Conservation (phyloP, 1,140 invertebrate species). For the Brachionus sp. region DNA sequence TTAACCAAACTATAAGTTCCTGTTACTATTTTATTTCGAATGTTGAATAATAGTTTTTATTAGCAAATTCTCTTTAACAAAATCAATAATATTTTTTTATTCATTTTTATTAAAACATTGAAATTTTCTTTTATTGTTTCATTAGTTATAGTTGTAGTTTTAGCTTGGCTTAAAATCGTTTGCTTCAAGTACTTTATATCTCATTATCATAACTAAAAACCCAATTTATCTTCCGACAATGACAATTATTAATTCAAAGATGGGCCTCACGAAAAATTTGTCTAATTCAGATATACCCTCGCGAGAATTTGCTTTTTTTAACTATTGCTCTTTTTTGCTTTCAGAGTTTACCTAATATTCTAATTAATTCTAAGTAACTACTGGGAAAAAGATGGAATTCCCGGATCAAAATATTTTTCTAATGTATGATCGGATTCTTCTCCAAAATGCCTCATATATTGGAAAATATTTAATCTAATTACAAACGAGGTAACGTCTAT, state of each 20-base stretch:
- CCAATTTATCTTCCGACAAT: neutral
- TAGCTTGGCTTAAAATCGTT: neutral
- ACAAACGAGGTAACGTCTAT: neutral
- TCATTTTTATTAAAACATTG: constrained; percentile 6
- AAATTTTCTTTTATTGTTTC: constrained; percentile 31
- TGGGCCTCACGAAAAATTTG: neutral
- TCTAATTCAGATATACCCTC: neutral
- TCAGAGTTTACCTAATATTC: neutral
- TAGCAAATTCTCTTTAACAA: neutral
- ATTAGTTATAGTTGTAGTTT: constrained; percentile 35
- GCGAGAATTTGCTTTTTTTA: neutral
- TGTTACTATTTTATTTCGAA: neutral
- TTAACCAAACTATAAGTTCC: neutral
- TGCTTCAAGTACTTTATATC: constrained; percentile 2
- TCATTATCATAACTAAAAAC: neutral
- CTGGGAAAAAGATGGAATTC: neutral
- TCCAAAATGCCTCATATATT: neutral
- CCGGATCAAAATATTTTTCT: neutral
- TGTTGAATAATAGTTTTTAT: neutral
- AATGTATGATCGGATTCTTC: neutral
- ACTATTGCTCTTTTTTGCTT: neutral
- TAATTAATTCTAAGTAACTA: neutral
- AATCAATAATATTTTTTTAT: constrained; percentile 38
- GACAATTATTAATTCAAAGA: neutral
- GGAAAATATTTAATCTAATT: neutral